Conservation (phyloP, 2,888 invertebrate species). For the Acheta domesticus region DNA sequence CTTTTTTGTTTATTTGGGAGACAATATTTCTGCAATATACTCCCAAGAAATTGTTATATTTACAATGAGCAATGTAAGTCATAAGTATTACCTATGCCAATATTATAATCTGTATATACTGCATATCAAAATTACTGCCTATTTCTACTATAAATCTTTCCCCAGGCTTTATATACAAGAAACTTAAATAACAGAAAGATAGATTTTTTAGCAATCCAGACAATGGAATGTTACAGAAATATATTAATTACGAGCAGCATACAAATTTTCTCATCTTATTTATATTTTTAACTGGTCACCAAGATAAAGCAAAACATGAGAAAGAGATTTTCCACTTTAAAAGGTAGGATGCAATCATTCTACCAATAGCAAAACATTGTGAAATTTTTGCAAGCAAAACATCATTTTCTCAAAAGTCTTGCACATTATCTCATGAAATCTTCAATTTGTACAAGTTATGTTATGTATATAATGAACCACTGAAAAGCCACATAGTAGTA, state of each 20-base stretch:
- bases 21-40: not conserved
- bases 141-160: not conserved
- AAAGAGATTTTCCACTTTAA: too few species aligned
- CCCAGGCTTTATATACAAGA: not conserved
- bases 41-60: not conserved
- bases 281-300: not conserved
- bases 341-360: too few species aligned
- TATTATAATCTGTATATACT: constrained; percentile 10
- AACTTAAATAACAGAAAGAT: not conserved
- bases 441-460: too few species aligned
- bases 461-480: too few species aligned
- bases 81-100: not conserved
- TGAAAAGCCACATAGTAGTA: not conserved
- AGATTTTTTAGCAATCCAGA: not conserved
- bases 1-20: not conserved
- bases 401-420: too few species aligned
- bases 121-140: constrained; percentile 11
- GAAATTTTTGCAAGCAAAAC: too few species aligned
- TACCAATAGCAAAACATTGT: too few species aligned
- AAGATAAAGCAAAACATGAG: too few species aligned
- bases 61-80: constrained; percentile 18
- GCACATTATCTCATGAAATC: too few species aligned
- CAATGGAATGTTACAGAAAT: not conserved
- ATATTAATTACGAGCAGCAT: not conserved
- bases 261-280: not conserved